phyloP scores from a whole-genome alignment of 2,797 vertebrate genomes.

The Catamblyrhynchus diadema region DNA sequence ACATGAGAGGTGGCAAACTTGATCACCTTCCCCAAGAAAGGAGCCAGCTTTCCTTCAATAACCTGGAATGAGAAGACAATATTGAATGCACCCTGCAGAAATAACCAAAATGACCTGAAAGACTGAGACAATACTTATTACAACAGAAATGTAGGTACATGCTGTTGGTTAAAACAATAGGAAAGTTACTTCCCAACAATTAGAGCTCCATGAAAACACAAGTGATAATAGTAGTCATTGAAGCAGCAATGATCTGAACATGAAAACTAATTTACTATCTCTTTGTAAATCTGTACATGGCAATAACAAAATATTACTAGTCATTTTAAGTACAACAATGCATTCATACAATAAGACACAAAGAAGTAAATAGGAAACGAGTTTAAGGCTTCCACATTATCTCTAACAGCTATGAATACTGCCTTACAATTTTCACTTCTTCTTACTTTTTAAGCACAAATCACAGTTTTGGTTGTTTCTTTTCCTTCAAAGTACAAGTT shows the following conservation, averaged over 20 bases:
- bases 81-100: background rate
- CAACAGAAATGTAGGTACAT: slow-evolving; percentile 18
- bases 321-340: background rate
- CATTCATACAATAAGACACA: background rate
- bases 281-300: background rate
- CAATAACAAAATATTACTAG: background rate
- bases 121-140: slow-evolving; percentile 10
- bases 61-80: slow-evolving; percentile 79
- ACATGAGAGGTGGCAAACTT: slow-evolving; percentile 97
- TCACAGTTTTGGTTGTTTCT: background rate
- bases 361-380: background rate
- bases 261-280: background rate
- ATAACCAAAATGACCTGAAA: background rate
- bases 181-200: background rate
- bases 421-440: background rate
- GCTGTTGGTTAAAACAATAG: background rate
- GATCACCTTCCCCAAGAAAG: slow-evolving; percentile 95
- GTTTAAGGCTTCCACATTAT: background rate
- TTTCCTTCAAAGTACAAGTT: background rate
- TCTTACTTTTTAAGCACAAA: background rate
- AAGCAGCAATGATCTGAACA: background rate
- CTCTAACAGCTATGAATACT: background rate
- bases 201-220: background rate
- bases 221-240: background rate
- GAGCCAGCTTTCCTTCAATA: slow-evolving; percentile 95